phyloP scores from a whole-genome alignment of 2,797 vertebrate species.

The Muscicapa striata region DNA sequence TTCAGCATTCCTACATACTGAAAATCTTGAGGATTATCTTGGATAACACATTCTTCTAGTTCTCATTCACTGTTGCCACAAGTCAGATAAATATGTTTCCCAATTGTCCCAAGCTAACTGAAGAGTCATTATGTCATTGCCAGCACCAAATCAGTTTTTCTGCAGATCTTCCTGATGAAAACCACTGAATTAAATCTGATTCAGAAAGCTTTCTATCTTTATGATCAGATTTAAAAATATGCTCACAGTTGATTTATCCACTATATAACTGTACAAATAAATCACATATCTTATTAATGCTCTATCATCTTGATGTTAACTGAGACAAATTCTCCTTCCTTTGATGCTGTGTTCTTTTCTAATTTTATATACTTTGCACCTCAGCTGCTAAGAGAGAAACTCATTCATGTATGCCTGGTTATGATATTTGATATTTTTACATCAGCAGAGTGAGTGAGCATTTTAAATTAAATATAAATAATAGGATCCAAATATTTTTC shows the following conservation, averaged over 20 bases:
- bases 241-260: background rate
- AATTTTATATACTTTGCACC: background rate
- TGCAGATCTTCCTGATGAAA: background rate
- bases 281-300: background rate
- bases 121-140: background rate
- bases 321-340: background rate
- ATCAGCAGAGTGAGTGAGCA: background rate
- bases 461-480: background rate
- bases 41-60: background rate
- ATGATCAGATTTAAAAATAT: background rate
- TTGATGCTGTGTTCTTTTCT: background rate
- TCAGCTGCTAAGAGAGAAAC: background rate
- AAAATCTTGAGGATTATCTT: conserved; percentile 3
- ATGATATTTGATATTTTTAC: background rate
- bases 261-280: background rate
- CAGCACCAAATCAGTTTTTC: background rate
- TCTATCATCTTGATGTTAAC: background rate
- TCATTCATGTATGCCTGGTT: background rate
- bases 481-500: background rate
- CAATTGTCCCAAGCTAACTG: background rate
- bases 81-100: background rate
- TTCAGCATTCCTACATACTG: background rate
- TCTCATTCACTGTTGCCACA: background rate
- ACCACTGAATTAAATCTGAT: background rate
- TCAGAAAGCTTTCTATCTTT: background rate